Base-by-base conservation (phyloP, 2,113 vertebrate species). In the Strigops habroptila region DNA sequence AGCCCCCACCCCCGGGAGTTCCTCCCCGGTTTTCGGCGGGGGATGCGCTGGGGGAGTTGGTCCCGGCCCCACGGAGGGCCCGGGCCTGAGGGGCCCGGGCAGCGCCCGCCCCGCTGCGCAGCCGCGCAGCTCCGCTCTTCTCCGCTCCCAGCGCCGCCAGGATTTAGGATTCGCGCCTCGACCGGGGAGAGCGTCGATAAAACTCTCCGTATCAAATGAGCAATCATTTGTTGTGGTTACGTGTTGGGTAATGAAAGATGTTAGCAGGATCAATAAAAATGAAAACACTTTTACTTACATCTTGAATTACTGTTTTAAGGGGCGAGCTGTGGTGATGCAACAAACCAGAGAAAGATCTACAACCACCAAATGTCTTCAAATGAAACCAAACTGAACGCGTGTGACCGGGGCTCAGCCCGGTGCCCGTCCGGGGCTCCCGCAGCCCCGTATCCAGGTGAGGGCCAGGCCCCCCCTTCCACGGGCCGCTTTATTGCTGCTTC, bases 251-350 rank as follows among this genome's bases (percentile, higher is more conserved):
- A 98, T 98, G 98, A 98, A 98, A 98, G 98, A 98, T 97, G 98
- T 98, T 97, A 97, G 98, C 78, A 44, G 95, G 97, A 98, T 98
- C 98, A 98, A 98, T 98, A 98, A 97, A 98, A 97, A 98, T 98
- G 98, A 98, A 98, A 98, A 98, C 97, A 98, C 97, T 98, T 98
- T 98, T 97, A 98, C 97, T 98, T 98, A 98, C 97, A 97, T 97
- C 97, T 97, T 97, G 97, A 98, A 96, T 97, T 98, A 98, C 97
- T 97, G 97, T 98, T 98, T 98, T 97, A 98, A 98, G 97, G 92
- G 84, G 69, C 43, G 91, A 96, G 91, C 49, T 65, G 94, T 90
- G 96, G 92, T 88, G 88, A 96, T 91, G 92, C 92, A 96, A 93
- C 86, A 95, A 97, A 97, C 92, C 96, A 97, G 96, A 95, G 95